Base-by-base conservation (phyloP, 2,888 invertebrate species). In the Hylaea fasciaria region DNA sequence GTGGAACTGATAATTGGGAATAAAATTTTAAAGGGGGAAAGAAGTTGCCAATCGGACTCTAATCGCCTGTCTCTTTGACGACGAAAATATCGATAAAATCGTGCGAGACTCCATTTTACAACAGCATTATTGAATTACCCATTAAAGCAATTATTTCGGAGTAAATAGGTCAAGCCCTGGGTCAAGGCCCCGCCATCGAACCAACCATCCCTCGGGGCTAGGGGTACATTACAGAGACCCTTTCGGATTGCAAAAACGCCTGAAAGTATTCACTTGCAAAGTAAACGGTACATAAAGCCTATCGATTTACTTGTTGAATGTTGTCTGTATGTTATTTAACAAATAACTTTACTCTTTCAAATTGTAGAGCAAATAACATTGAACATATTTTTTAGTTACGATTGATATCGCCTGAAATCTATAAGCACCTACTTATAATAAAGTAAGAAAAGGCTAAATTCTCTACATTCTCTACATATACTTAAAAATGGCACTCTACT, bases 301-400 rank as follows among this genome's bases (percentile, higher is more conserved):
- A 47, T 58, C 32, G 49, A 49, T 54, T 54, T 54, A 54, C 59
- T 59, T 59, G 59, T 59, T 59, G 59, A 59, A 44, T 28, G 16
- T 41, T 37, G 43, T 29, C 28, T 10, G 22, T 22, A 22, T 54
- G 2, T 41, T 49, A 37, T 14, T 16, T 10, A 37, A 43, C 13
- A 43, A 41, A 12, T 28, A 28, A 14, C 13, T 14, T 32, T 32
- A 32, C 32, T 32, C 7, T 12, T 32, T 2, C 2, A 22, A 14
- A 10, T 8, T 28, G 29, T 2, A 40, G 7, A 29, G 3, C 16
- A 37, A 16, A 1, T 47, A 16, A 8, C n/a, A 16, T 10, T 37
- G 1, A n/a, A 37, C 32, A n/a, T 11, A 12, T n/a, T 37, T 37
- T 12, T 7, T 1, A 37, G 11, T 2, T 32, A 32, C 22, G 22